Percentiles rank a stretch among this genome's conserved stretches.
These are phyloP conservation scores for Dromiciops gliroides DNA, from an alignment of 2,113 vertebrate genomes.

Conservation along the genomic window DNA sequence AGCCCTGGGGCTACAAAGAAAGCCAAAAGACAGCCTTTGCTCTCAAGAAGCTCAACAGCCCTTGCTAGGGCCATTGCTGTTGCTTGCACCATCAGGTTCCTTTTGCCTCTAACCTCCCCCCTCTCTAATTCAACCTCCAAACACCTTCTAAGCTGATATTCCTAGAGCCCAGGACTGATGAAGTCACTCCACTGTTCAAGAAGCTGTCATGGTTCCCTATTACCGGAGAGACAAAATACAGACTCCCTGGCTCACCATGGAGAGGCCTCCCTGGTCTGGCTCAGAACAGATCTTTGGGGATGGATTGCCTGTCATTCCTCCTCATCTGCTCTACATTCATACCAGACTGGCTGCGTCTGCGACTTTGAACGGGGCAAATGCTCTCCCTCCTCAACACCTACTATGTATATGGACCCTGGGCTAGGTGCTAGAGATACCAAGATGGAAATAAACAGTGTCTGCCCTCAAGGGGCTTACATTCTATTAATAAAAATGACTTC, in stretches of 20 bases:
- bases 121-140: not conserved
- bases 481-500: not conserved
- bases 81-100: not conserved
- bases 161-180: not conserved
- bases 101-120: not conserved
- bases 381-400: not conserved
- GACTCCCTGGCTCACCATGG: not conserved
- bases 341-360: not conserved
- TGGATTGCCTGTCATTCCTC: not conserved
- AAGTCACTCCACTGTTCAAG: not conserved
- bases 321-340: not conserved
- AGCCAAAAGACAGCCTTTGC: not conserved
- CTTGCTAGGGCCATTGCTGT: no score
- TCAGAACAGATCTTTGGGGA: not conserved
- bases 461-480: not conserved
- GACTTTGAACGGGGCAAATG: not conserved
- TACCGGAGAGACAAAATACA: not conserved
- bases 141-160: not conserved
- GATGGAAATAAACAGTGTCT: not conserved
- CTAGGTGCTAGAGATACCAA: not conserved
- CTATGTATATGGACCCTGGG: not conserved
- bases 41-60: not conserved
- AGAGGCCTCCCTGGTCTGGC: not conserved
- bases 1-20: not conserved
- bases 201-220: not conserved